phyloP scores from a whole-genome alignment of 2,888 invertebrate genomes.

The Drosophila rubida region DNA sequence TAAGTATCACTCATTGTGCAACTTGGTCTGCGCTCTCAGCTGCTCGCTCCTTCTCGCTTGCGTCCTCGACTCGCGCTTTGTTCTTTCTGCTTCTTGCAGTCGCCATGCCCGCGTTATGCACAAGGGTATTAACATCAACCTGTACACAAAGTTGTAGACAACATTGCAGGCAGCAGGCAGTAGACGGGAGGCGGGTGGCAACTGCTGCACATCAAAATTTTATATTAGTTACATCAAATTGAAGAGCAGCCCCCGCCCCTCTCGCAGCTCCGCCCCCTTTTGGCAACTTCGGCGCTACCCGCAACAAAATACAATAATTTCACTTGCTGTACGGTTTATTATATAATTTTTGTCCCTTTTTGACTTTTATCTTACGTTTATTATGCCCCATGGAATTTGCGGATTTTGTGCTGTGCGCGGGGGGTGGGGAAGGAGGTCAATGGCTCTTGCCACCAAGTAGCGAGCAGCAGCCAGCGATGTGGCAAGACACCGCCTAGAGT shows the following conservation, averaged over 20 bases:
- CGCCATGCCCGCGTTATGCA: background rate
- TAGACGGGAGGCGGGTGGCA: no score
- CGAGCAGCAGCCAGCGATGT: conserved; percentile 4
- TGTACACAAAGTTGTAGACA: conserved; percentile 32
- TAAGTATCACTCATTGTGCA: background rate
- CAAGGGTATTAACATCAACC: conserved; percentile 20
- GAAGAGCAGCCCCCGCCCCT: conserved; percentile 16
- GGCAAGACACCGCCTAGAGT: conserved; percentile 60
- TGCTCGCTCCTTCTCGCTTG: background rate
- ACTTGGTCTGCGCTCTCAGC: background rate
- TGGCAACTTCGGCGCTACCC: conserved; percentile 3
- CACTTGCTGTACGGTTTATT: conserved; percentile 74
- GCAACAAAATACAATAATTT: conserved; percentile 66
- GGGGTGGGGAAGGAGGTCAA: conserved; percentile 66
- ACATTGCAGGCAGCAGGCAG: conserved; percentile 9
- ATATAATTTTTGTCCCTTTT: conserved; percentile 80
- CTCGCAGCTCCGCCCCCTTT: background rate
- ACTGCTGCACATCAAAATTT: conserved; percentile 55
- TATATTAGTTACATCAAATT: conserved; percentile 55
- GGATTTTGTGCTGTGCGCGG: conserved; percentile 48
- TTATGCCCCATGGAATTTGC: conserved; percentile 78
- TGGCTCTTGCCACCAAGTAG: conserved; percentile 44
- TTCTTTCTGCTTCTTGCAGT: background rate
- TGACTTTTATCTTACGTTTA: conserved; percentile 81
- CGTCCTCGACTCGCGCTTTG: background rate